Base-by-base conservation (phyloP, 2,888 invertebrate species). In the Microdon myrmicae region DNA sequence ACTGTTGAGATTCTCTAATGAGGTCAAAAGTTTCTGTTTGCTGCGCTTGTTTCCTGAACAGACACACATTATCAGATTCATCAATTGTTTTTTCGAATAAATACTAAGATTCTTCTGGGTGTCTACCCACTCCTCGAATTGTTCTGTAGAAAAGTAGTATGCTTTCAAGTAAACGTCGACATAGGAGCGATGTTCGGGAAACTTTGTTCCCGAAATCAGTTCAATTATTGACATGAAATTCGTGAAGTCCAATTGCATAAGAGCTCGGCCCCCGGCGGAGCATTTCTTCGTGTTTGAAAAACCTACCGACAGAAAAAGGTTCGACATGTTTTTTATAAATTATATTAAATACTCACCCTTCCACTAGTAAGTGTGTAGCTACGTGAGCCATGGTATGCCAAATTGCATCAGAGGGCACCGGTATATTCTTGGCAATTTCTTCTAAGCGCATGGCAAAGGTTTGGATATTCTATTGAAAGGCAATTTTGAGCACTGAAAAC, bases 181-280 rank as follows among this genome's bases (percentile, higher is more conserved):
- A 72, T 92, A 94, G 47, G 92, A 90, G 67, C 90, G 87, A 73
- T 92, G 90, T 0, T 96, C 94, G 9, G 94, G 83, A 2, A 95
- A 95, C 73, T 89, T 88, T 4, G 94, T 75, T 1, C 87, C 86
- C 0, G 94, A 90, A 45, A 96, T 87, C 72, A 90, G 88, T 78
- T 97, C 96, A 41, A 94, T 83, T 75, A 96, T 95, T 13, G 92
- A 88, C 68, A 95, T 86, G 64, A 97, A 87, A 76, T 98, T 97
- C 4, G 95, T 92, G 74, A 95, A 97, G 82, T 99, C 99, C 13
- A 99, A 82, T 75, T 97, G 97, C 98, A 99, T 99, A 6, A 99
- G 80, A 0, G 96, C 98, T 25, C 99, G 82, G 0, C 99, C 99
- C 14, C 95, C 97, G 70, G 95, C 94, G 0, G 95, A 91, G 79